phyloP scores from a whole-genome alignment of 2,797 vertebrate species.

The Acestrorhynchus altus region DNA sequence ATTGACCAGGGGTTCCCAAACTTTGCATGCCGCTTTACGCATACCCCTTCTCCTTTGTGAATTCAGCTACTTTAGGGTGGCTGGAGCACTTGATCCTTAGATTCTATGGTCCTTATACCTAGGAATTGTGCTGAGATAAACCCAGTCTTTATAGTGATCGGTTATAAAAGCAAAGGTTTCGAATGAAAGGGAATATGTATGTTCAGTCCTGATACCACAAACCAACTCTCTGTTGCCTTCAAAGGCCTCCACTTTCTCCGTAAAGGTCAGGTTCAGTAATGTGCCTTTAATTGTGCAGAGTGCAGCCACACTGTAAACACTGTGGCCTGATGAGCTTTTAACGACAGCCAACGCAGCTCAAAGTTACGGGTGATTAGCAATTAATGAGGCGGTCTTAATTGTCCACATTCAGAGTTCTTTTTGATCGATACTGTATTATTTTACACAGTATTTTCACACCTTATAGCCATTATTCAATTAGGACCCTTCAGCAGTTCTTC shows the following conservation, averaged over 20 bases:
- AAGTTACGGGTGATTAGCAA: constrained; percentile 67
- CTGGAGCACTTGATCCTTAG: too few species aligned
- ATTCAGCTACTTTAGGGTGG: too few species aligned
- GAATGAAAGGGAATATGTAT: neutral
- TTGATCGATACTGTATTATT: constrained; percentile 26
- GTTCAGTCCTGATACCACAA: neutral
- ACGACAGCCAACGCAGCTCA: constrained; percentile 59
- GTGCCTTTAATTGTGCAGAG: constrained; percentile 30
- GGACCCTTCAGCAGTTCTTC: neutral
- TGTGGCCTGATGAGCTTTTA: constrained; percentile 63
- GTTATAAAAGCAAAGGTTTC: neutral
- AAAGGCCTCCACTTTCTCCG: constrained; percentile 36
- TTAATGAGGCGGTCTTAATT: constrained; percentile 66
- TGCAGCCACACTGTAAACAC: constrained; percentile 61
- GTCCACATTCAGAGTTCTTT: constrained; percentile 18
- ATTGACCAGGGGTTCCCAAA: too few species aligned
- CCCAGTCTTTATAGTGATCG: too few species aligned
- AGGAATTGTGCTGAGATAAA: too few species aligned
- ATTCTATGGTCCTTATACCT: too few species aligned
- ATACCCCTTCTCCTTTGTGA: too few species aligned
- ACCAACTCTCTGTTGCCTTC: neutral
- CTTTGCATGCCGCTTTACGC: too few species aligned
- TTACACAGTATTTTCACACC: neutral
- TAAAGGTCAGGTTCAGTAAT: constrained; percentile 53
- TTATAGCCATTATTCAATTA: neutral